A percentile compares a stretch with the other conserved stretches of the same genome.
phyloP scores from a whole-genome alignment of 1,140 invertebrate genomes.

The Homarus americanus region DNA sequence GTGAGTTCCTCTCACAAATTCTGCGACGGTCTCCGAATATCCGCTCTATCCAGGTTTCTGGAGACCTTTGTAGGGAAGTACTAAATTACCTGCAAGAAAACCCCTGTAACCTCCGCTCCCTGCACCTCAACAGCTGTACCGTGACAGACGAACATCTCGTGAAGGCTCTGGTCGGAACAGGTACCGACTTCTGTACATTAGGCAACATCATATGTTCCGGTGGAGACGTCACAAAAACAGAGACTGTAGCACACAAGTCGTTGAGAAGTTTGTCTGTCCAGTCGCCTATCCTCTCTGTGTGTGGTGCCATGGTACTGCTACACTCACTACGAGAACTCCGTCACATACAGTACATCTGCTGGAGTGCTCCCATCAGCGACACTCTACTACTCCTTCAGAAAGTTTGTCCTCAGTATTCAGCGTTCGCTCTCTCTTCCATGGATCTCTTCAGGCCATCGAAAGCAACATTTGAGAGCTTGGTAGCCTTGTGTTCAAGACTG shows the following conservation, averaged over 20 bases:
- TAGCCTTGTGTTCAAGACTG: neutral
- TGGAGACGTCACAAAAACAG: slow-evolving; percentile 1
- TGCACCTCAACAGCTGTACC: slow-evolving; percentile 10
- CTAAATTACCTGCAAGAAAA: neutral
- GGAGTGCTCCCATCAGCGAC: slow-evolving; percentile 15
- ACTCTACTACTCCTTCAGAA: slow-evolving; percentile 21
- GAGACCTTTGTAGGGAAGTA: slow-evolving; percentile 1
- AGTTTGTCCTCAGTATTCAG: neutral
- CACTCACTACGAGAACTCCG: slow-evolving; percentile 5
- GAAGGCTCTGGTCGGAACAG: neutral
- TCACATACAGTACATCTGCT: slow-evolving; percentile 13
- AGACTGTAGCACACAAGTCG: neutral
- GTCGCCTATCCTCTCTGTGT: neutral
- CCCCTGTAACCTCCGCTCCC: slow-evolving; percentile 20
- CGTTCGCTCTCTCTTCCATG: slow-evolving; percentile 8
- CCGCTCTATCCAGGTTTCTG: slow-evolving; percentile 14
- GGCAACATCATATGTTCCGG: slow-evolving; percentile 18
- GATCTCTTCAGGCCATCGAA: slow-evolving; percentile 4
- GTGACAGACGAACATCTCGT: slow-evolving; percentile 14
- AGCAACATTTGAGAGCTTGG: neutral
- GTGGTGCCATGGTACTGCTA: slow-evolving; percentile 5
- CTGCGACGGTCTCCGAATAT: neutral
- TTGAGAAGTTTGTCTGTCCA: neutral
- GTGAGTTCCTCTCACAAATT: neutral
- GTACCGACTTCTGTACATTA: neutral